These are phyloP conservation scores for Drosophila austrosaltans DNA, from an alignment of 2,888 invertebrate genomes.

Conservation along the genomic window DNA sequence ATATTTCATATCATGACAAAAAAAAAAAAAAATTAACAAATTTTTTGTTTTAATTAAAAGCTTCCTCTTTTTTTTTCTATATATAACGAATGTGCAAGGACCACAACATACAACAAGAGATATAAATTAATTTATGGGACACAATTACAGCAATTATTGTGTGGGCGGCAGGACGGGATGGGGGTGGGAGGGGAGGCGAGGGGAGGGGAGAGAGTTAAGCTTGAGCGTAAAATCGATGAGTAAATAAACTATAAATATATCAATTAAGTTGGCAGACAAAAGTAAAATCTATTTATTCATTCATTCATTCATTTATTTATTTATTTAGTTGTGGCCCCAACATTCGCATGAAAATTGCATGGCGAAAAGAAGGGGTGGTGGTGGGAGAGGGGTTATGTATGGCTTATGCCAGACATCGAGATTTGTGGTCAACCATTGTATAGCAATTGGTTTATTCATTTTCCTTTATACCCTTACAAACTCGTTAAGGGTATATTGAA, in stretches of 20 bases:
- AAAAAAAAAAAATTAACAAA: not conserved
- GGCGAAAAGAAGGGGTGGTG: not conserved
- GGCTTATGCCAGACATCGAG: constrained; percentile 38
- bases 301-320: constrained; percentile 54
- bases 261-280: constrained; percentile 49
- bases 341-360: constrained; percentile 52
- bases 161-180: constrained; percentile 5
- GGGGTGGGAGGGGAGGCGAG: not conserved
- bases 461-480: not conserved
- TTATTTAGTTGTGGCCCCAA: constrained; percentile 44
- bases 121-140: constrained; percentile 64
- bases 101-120: constrained; percentile 18
- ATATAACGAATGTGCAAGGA: not conserved
- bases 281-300: constrained; percentile 60
- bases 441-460: constrained; percentile 41
- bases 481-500: too few relatives aligned
- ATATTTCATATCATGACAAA: too few relatives aligned
- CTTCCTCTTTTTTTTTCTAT: not conserved
- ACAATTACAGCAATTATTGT: constrained; percentile 67
- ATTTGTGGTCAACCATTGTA: constrained; percentile 29
- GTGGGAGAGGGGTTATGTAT: too few relatives aligned
- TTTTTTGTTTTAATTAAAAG: not conserved
- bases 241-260: constrained; percentile 58
- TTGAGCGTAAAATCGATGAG: constrained; percentile 25
- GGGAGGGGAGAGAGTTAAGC: too few relatives aligned